Percentiles rank a stretch among this genome's conserved stretches.
Conservation (phyloP, 2,113 vertebrate genomes). For the Hepsetus odoe region DNA sequence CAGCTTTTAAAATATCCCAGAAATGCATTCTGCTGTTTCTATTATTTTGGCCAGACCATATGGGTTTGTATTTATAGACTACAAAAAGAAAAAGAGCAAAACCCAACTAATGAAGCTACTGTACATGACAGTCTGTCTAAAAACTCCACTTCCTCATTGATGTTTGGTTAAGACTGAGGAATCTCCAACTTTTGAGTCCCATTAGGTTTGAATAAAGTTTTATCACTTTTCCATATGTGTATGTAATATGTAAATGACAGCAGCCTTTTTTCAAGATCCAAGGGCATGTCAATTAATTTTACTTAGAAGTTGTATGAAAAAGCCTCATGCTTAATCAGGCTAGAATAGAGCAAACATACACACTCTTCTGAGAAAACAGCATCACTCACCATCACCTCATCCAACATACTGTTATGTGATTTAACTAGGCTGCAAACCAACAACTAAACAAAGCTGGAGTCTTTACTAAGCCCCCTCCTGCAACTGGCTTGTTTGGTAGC, state of each 20-base stretch:
- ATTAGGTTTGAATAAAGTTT: constrained; percentile 49
- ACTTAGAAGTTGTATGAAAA: neutral
- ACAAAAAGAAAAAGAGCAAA: neutral
- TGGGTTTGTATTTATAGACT: neutral
- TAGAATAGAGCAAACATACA: neutral
- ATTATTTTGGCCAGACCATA: neutral
- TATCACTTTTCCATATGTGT: constrained; percentile 52
- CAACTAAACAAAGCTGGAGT: too few species aligned
- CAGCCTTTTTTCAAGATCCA: neutral
- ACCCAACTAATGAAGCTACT: neutral
- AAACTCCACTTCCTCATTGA: constrained; percentile 54
- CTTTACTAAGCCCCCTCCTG: too few species aligned
- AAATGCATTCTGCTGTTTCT: neutral
- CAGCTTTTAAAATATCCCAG: too few species aligned
- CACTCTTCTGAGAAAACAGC: neutral
- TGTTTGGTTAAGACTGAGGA: constrained; percentile 50
- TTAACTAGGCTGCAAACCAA: too few species aligned
- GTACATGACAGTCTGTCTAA: constrained; percentile 26
- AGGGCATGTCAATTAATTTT: neutral
- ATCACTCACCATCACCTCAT: neutral
- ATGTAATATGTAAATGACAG: neutral
- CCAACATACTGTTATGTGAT: neutral
- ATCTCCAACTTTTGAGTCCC: constrained; percentile 50
- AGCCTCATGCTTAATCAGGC: neutral
- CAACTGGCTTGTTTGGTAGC: too few species aligned